phyloP scores from a whole-genome alignment of 1,140 invertebrate species.

The Aphidius ervi region DNA sequence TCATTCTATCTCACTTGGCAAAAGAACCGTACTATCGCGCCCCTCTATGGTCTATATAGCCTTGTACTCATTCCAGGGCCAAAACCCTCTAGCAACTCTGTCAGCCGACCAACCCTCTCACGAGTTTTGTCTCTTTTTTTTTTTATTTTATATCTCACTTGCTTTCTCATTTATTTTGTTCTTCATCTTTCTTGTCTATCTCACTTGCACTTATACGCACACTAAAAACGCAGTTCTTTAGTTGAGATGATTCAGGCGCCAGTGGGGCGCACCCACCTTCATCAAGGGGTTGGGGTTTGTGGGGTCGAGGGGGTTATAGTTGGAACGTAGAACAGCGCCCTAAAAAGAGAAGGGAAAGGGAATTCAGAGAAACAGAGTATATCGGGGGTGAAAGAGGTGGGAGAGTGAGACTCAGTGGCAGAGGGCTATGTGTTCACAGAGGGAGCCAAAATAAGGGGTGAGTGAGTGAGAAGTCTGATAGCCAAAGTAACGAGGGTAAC shows the following conservation, averaged over 20 bases:
- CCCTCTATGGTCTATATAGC: slow-evolving; percentile 16
- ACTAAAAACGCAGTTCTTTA: slow-evolving; percentile 32
- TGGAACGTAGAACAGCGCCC: slow-evolving; percentile 18
- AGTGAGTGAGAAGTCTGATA: slow-evolving; percentile 24
- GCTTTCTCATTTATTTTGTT: not conserved
- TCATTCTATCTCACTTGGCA: slow-evolving; percentile 6
- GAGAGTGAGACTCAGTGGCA: slow-evolving; percentile 22
- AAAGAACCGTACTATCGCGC: slow-evolving; percentile 3
- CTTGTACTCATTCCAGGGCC: slow-evolving; percentile 35
- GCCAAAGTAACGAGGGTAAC: slow-evolving; percentile 46
- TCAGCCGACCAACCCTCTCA: slow-evolving; percentile 34
- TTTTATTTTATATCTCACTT: slow-evolving; percentile 3
- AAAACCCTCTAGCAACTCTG: slow-evolving; percentile 39
- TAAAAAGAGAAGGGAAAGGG: slow-evolving; percentile 25
- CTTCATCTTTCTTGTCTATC: slow-evolving; percentile 5
- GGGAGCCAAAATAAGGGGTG: slow-evolving; percentile 24
- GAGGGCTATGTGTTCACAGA: slow-evolving; percentile 23
- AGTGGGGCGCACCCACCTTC: slow-evolving; percentile 53
- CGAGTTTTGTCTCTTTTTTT: not conserved
- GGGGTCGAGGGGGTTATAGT: slow-evolving; percentile 17
- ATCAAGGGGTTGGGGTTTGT: slow-evolving; percentile 26
- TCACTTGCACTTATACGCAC: slow-evolving; percentile 1
- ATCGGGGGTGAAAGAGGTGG: slow-evolving; percentile 29
- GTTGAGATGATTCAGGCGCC: slow-evolving; percentile 53
- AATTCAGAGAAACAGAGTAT: slow-evolving; percentile 47